Evolutionary conservation across 2,113 vertebrate species (phyloP).

Genomic region (Leptobrachium ailaonicum): DNA sequence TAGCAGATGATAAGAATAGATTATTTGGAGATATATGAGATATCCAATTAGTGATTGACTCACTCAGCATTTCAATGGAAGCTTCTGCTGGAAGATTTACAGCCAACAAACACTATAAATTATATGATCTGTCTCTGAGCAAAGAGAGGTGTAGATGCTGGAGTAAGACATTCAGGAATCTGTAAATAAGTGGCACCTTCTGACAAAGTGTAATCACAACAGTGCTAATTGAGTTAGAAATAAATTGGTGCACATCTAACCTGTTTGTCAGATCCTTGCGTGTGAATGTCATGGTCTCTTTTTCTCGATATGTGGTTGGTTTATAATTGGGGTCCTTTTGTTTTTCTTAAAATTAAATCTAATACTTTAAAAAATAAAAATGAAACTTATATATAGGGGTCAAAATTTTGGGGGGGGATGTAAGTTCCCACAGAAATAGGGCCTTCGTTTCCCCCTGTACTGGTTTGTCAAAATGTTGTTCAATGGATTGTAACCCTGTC

Average conservation of each 20-base stretch:
- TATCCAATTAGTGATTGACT: conserved; percentile 57
- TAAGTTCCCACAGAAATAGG: too few species aligned
- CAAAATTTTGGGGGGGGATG: too few species aligned
- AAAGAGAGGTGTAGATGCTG: conserved; percentile 15
- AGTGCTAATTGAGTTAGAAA: conserved; percentile 5
- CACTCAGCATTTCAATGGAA: conserved; percentile 54
- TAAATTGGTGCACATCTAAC: not conserved
- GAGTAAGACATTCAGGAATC: conserved; percentile 24
- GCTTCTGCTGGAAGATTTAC: conserved; percentile 54
- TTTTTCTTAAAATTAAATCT: too few species aligned
- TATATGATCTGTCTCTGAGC: conserved; percentile 21
- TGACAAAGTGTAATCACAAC: conserved; percentile 3
- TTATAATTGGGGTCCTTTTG: too few species aligned
- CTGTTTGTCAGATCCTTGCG: too few species aligned
- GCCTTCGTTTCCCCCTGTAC: too few species aligned
- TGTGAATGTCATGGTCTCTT: too few species aligned
- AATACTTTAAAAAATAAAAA: too few species aligned
- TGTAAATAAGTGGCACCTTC: conserved; percentile 10
- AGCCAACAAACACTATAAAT: conserved; percentile 49
- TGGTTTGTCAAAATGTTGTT: too few species aligned
- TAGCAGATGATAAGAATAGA: conserved; percentile 57
- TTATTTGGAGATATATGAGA: conserved; percentile 60
- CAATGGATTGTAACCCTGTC: too few species aligned
- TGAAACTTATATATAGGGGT: too few species aligned
- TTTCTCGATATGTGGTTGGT: too few species aligned